Percentiles rank a stretch among this genome's conserved stretches.
These are phyloP conservation scores for Falco rusticolus DNA, from an alignment of 2,797 vertebrate species.

Conservation along the genomic window DNA sequence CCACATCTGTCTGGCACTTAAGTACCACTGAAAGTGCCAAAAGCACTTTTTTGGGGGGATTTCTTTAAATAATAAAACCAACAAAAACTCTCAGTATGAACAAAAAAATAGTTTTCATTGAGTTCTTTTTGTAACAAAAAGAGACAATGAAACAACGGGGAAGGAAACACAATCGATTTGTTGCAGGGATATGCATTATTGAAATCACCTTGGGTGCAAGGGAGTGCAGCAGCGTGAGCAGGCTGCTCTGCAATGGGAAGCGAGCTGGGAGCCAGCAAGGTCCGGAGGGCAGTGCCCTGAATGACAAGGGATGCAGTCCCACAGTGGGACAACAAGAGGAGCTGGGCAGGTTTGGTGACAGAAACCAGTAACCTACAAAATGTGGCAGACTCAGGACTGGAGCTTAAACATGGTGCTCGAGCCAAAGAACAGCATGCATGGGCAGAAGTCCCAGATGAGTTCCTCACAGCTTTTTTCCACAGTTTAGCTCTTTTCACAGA, in stretches of 20 bases:
- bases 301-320: not conserved
- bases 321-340: not conserved
- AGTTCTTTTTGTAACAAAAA: not conserved
- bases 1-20: constrained; percentile 18
- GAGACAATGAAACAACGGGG: not conserved
- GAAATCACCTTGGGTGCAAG: not conserved
- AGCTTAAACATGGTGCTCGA: not conserved
- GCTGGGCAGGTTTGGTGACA: not conserved
- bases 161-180: not conserved
- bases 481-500: not conserved
- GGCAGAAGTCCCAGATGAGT: not conserved
- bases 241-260: not conserved
- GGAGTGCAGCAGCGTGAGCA: not conserved
- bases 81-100: not conserved
- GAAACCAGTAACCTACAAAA: not conserved
- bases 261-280: not conserved
- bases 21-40: not conserved
- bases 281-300: not conserved
- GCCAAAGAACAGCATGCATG: not conserved
- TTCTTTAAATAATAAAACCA: not conserved
- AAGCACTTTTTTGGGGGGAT: not conserved
- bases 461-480: not conserved
- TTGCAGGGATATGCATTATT: not conserved
- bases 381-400: not conserved
- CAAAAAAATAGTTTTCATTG: not conserved